Evolutionary conservation across 2,797 vertebrate species (phyloP).

Genomic region (Bradypus variegatus): DNA sequence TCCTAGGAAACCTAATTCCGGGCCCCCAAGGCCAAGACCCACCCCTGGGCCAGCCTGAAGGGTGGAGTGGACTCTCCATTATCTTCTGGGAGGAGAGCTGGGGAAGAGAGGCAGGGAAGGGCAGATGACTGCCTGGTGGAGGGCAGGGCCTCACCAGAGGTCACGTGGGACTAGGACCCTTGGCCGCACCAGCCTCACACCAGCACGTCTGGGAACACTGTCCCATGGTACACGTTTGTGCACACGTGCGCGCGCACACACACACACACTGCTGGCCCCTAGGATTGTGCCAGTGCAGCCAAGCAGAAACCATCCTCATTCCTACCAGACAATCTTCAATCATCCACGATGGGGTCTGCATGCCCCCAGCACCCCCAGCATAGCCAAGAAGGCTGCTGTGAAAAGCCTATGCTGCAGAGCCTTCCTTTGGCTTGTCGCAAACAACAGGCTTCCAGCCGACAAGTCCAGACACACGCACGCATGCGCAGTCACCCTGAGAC

Average conservation of each 20-base stretch:
- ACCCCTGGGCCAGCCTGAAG: neutral
- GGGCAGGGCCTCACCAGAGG: neutral
- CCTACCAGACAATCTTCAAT: neutral
- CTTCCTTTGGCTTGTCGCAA: neutral
- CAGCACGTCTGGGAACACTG: neutral
- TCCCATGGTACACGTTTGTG: accelerated
- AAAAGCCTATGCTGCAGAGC: neutral
- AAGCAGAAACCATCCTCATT: neutral
- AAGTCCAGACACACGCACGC: neutral
- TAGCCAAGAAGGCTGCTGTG: neutral
- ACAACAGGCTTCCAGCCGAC: neutral
- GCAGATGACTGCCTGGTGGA: neutral
- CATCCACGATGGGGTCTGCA: neutral
- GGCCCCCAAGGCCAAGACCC: neutral
- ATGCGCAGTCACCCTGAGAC: neutral
- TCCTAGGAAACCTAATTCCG: conserved; percentile 39
- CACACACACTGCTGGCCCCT: neutral
- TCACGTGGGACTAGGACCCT: neutral
- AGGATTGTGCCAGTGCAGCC: neutral
- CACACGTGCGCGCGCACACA: neutral
- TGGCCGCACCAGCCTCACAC: neutral
- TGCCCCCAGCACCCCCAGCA: neutral
- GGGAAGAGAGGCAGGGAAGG: neutral
- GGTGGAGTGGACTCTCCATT: neutral
- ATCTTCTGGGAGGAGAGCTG: neutral